Evolutionary conservation across 2,797 vertebrate genomes (phyloP), one percentile per base, ranked within the genome.

Genomic region (Salarias fasciatus): DNA sequence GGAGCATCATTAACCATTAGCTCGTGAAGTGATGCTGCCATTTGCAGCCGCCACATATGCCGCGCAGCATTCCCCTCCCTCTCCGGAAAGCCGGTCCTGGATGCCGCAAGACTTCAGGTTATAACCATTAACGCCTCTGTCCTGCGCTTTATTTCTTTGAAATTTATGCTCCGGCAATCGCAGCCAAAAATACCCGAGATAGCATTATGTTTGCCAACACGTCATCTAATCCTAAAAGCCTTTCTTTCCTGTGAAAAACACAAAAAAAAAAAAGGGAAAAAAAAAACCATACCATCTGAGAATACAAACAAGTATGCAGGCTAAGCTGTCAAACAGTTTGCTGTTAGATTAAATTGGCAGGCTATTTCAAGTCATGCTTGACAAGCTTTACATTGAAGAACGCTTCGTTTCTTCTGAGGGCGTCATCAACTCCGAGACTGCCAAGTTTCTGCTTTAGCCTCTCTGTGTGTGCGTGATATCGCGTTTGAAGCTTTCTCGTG

Each of bases 361-460:
- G 61, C 43, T 3, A 15, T 68, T 49, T 45, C 33, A 43, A 58
- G 55, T 40, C 11, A 44, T 30, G 8, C 48, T 53, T 53, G 59
- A 68, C 35, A 37, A 61, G 57, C 38, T 63, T 63, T 53, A 58
- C 47, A 13, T 33, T 44, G 7, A 68, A 41, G 31, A 45, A 48
- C 40, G 33, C 15, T 29, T 52, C 15, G 11, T 50, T 54, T 47
- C 29, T 18, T 37, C 51, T 46, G 5, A 12, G 4, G 15, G 31
- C 11, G 33, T 35, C 45, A 46, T 58, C 14, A 58, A 28, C 54
- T 40, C 5, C 28, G 31, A 36, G 37, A 30, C 52, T 18, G 44
- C 15, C 29, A 51, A 65, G 9, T 45, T 40, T 54, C 52, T 41
- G 57, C 46, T 29, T 14, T 44, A 15, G 24, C 40, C n/a, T 60